Conservation (phyloP, 2,797 vertebrate species). For the Etheostoma nigrum region DNA sequence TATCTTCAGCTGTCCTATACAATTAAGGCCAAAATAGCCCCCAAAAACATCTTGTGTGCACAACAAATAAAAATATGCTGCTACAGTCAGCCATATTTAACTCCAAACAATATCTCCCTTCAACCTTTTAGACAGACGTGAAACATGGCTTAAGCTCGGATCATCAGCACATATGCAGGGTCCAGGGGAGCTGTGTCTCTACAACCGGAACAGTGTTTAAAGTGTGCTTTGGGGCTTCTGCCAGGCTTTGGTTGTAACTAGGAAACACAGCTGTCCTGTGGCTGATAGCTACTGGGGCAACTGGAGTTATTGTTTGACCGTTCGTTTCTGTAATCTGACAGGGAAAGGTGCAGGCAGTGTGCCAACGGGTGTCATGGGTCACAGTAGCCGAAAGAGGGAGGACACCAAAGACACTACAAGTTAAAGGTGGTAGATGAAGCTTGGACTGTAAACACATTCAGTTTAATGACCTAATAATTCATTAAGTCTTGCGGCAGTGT, state of each 20-base stretch:
- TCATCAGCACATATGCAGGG: constrained; percentile 42
- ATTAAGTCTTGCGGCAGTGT: constrained; percentile 67
- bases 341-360: constrained; percentile 20
- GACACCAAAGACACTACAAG: constrained; percentile 1
- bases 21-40: no score
- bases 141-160: constrained; percentile 29
- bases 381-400: neutral
- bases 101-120: neutral
- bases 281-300: constrained; percentile 60
- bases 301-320: constrained; percentile 19
- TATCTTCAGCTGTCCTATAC: no score
- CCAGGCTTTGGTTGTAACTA: constrained; percentile 50
- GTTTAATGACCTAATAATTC: constrained; percentile 79
- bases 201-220: constrained; percentile 59
- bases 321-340: constrained; percentile 38
- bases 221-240: constrained; percentile 48
- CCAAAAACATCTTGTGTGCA: no score
- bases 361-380: constrained; percentile 33
- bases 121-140: neutral
- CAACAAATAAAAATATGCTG: neutral
- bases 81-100: neutral
- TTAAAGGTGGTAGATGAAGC: constrained; percentile 39
- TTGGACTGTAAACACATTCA: constrained; percentile 43
- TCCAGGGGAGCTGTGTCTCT: constrained; percentile 42
- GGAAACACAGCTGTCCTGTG: constrained; percentile 66